Percentiles rank a stretch among this genome's conserved stretches.
phyloP scores from a whole-genome alignment of 2,888 invertebrate species.

The Campoplex nolae region DNA sequence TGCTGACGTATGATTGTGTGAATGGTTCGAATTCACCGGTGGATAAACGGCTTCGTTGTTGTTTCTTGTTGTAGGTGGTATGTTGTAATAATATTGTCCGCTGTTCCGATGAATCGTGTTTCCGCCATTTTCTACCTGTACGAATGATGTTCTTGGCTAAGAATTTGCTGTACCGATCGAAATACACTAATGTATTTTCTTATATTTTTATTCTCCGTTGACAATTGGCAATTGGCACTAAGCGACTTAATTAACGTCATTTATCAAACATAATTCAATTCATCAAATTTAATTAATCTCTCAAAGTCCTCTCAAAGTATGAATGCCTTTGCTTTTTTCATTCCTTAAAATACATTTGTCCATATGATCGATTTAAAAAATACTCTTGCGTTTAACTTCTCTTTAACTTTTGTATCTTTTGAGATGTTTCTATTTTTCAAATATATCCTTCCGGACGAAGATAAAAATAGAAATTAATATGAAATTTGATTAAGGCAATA shows the following conservation, averaged over 20 bases:
- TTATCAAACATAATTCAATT: not conserved
- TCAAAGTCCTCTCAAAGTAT: not conserved
- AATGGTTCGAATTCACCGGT: conserved; percentile 79
- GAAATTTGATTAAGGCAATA: too few relatives aligned
- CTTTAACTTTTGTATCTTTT: too few relatives aligned
- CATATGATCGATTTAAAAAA: not conserved
- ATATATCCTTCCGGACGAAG: not conserved
- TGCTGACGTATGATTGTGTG: conserved; percentile 77
- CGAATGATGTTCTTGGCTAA: conserved; percentile 64
- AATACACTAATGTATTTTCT: conserved; percentile 57
- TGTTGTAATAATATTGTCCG: conserved; percentile 86
- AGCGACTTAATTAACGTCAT: not conserved
- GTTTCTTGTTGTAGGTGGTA: conserved; percentile 81
- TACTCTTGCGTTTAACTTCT: too few relatives aligned
- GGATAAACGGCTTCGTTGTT: conserved; percentile 75
- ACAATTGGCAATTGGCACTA: not conserved
- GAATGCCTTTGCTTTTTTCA: not conserved
- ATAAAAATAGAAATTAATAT: too few relatives aligned
- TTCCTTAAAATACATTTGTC: not conserved
- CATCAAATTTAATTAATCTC: not conserved
- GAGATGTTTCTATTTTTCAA: not conserved
- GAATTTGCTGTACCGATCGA: conserved; percentile 65
- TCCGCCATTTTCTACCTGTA: conserved; percentile 84
- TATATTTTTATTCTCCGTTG: not conserved
- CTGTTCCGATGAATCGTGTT: conserved; percentile 85